Conservation (phyloP, 30 jellyfish, hydroid and myxozoan genomes). For the Hydractinia symbiolongicarpus region DNA sequence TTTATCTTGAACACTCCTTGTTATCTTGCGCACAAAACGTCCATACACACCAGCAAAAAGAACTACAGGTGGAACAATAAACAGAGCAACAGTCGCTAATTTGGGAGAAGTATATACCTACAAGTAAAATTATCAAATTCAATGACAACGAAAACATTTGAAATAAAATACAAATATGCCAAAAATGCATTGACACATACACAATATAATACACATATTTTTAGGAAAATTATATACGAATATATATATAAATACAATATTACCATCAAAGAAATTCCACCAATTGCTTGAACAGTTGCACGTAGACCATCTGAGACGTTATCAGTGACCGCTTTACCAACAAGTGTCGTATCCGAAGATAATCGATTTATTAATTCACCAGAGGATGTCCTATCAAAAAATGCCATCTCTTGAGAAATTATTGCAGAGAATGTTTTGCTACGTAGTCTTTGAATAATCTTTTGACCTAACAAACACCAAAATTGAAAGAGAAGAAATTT, state of each 20-base stretch:
- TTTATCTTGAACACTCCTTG: constrained; percentile 86
- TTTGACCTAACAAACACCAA: constrained; percentile 55
- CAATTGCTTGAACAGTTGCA: constrained; percentile 81
- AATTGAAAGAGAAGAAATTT: background rate
- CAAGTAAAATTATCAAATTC: constrained; percentile 5
- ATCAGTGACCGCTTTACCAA: constrained; percentile 93
- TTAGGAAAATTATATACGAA: constrained; percentile 13
- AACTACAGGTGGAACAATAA: constrained; percentile 95
- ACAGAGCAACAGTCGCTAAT: constrained; percentile 68
- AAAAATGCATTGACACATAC: background rate
- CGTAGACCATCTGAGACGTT: constrained; percentile 94
- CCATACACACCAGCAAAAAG: constrained; percentile 82
- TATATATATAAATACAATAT: background rate
- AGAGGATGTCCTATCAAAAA: constrained; percentile 85
- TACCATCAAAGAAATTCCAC: constrained; percentile 96
- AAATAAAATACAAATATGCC: background rate
- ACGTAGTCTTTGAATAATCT: constrained; percentile 73
- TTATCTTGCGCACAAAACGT: constrained; percentile 75
- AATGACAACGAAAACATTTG: background rate
- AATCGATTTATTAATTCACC: constrained; percentile 96
- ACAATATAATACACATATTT: background rate
- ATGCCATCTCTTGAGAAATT: constrained; percentile 88
- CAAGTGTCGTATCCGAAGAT: constrained; percentile 89
- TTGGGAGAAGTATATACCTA: constrained; percentile 88
- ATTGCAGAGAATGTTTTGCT: constrained; percentile 63